These are phyloP conservation scores for Pogonocichla stellata DNA, from an alignment of 2,113 vertebrate genomes.

Conservation along the genomic window DNA sequence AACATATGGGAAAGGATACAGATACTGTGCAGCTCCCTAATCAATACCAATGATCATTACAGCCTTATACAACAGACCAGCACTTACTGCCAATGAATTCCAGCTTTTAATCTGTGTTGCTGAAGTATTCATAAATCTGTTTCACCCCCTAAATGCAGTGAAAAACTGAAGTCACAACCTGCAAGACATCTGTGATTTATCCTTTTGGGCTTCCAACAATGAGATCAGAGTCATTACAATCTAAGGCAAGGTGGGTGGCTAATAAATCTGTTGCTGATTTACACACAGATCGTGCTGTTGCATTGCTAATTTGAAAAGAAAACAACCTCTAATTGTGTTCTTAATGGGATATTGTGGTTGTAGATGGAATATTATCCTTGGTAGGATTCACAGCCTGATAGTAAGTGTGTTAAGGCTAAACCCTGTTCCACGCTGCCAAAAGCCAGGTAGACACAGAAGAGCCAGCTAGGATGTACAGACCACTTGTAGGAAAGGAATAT, in stretches of 20 bases:
- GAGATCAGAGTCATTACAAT: slow-evolving; percentile 50
- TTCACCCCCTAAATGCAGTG: not conserved
- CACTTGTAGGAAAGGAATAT: not conserved
- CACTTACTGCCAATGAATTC: not conserved
- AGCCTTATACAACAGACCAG: not conserved
- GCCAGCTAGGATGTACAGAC: not conserved
- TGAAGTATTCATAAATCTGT: slow-evolving; percentile 53
- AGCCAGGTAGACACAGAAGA: not conserved
- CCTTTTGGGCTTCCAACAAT: slow-evolving; percentile 6
- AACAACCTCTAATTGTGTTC: not conserved
- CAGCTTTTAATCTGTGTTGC: not conserved
- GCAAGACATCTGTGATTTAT: slow-evolving; percentile 45
- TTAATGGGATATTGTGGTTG: not conserved
- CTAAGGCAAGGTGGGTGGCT: slow-evolving; percentile 5
- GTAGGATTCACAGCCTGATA: not conserved
- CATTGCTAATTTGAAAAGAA: slow-evolving; percentile 38
- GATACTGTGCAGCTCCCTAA: not conserved
- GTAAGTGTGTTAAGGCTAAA: not conserved
- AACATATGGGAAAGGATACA: not conserved
- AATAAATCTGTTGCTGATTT: slow-evolving; percentile 46
- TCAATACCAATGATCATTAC: not conserved
- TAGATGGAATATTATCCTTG: not conserved
- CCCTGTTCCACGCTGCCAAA: not conserved
- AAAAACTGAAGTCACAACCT: slow-evolving; percentile 29
- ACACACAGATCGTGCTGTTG: not conserved